A percentile compares a stretch with the other conserved stretches of the same genome.
Conservation (phyloP, 1,140 invertebrate species). For the Drosophila suzukii region DNA sequence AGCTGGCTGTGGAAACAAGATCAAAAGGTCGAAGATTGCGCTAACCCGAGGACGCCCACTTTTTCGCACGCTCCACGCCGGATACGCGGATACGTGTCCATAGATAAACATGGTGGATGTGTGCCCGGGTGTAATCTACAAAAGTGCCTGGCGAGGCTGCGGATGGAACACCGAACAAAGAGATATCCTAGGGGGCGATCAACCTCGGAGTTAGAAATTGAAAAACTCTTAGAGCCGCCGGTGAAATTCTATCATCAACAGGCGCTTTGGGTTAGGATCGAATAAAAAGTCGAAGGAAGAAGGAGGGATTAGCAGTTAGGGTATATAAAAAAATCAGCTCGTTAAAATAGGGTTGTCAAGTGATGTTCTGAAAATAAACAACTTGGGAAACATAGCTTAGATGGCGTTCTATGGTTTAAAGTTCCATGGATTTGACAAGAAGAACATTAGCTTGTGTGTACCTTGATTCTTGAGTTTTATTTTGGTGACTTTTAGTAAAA, state of each 20-base stretch:
- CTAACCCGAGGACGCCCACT: conserved; percentile 75
- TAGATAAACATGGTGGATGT: conserved; percentile 55
- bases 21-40: conserved; percentile 82
- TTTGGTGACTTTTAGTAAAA: no score
- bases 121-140: conserved; percentile 59
- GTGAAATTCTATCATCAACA: conserved; percentile 77
- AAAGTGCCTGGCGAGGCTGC: conserved; percentile 30
- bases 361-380: no score
- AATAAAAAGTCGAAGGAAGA: neutral
- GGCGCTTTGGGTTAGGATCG: conserved; percentile 13
- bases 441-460: no score
- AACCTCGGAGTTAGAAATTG: conserved; percentile 59
- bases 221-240: conserved; percentile 60
- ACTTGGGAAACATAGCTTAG: no score
- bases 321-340: neutral
- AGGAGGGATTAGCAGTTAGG: neutral
- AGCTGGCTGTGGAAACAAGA: conserved; percentile 64
- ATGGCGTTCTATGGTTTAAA: no score
- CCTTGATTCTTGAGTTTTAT: no score
- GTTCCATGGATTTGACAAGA: neutral
- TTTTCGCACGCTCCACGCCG: conserved; percentile 77
- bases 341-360: neutral
- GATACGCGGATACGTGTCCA: conserved; percentile 56
- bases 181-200: conserved; percentile 28
- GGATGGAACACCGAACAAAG: conserved; percentile 4